Base-by-base conservation (phyloP, 2,797 vertebrate species). In the Macrochelys suwanniensis region DNA sequence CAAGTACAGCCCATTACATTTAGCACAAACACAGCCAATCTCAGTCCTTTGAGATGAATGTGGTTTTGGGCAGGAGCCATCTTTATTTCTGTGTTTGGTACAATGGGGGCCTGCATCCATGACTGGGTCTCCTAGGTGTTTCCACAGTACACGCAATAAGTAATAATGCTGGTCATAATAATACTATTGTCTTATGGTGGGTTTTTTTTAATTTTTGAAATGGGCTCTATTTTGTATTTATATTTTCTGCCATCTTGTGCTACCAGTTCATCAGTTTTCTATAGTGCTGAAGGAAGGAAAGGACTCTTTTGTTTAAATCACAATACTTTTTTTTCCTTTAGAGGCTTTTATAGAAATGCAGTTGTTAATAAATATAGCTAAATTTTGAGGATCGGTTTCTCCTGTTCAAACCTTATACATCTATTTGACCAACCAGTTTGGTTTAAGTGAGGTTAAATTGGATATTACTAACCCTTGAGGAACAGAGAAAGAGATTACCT, bases 351-450 rank as follows among this genome's bases (percentile, higher is more conserved):
- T 71, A 50, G 45, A 88, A 8, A 80, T 21, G 2, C 16, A 87
- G 54, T 2, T 33, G 19, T 0, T 53, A 15, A 0, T 6, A 25
- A 81, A 49, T 10, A 0, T 1, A 21, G 0, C 8, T 19, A 5
- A 4, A 25, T 91, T 49, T 65, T 33, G 81, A 85, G 37, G 3
- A 21, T 1, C 1, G 0, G 7, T 47, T 0, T 45, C 71, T 45
- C 15, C n/a, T 84, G 87, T 57, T 51, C 51, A 84, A 59, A 51
- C 28, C 3, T 54, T 50, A 13, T 17, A 28, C 7, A 77, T 49
- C 26, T 77, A 77, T 77, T 37, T 49, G 45, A 49, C 45, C 37
- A 74, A 74, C 19, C 74, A 77, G 26, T 77, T 47, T 49, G 26
- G 7, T 49, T 77, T 49, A 28, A 49, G 45, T 77, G 45, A 77